Percentiles rank a stretch among this genome's conserved stretches.
phyloP scores from a whole-genome alignment of 2,888 invertebrate genomes.

The Chrysolina americana region DNA sequence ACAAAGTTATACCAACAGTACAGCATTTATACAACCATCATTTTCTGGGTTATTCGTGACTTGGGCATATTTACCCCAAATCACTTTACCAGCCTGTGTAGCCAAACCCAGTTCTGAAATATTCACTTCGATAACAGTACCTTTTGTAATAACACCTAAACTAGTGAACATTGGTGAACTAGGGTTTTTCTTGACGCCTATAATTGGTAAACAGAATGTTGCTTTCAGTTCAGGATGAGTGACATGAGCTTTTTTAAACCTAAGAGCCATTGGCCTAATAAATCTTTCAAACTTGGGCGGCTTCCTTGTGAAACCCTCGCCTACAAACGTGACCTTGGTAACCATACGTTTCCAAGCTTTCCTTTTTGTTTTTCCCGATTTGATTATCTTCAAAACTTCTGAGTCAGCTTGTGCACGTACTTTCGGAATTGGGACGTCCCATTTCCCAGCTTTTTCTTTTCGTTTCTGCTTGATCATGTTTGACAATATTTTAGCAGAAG shows the following conservation, averaged over 20 bases:
- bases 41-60: constrained; percentile 99
- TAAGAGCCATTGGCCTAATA: constrained; percentile 96
- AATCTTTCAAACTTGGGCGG: constrained; percentile 99
- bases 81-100: constrained; percentile 98
- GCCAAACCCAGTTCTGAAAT: constrained; percentile 98
- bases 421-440: constrained; percentile 99
- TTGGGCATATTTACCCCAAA: constrained; percentile 99
- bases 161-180: constrained; percentile 97
- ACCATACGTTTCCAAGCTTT: constrained; percentile 99
- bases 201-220: constrained; percentile 96
- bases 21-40: constrained; percentile 99
- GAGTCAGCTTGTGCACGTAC: constrained; percentile 96
- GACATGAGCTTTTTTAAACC: constrained; percentile 98
- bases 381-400: constrained; percentile 95
- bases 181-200: constrained; percentile 99
- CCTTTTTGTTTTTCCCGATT: constrained; percentile 91
- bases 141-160: constrained; percentile 98
- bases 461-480: constrained; percentile 99
- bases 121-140: constrained; percentile 97
- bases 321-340: constrained; percentile 97
- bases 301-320: constrained; percentile 98
- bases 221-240: constrained; percentile 99
- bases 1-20: constrained; percentile 86
- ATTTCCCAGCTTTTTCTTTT: constrained; percentile 99
- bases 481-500: constrained; percentile 94